A percentile compares a stretch with the other conserved stretches of the same genome.
Evolutionary conservation across 2,888 invertebrate genomes (phyloP).

Genomic region (Eupeodes latifasciatus): DNA sequence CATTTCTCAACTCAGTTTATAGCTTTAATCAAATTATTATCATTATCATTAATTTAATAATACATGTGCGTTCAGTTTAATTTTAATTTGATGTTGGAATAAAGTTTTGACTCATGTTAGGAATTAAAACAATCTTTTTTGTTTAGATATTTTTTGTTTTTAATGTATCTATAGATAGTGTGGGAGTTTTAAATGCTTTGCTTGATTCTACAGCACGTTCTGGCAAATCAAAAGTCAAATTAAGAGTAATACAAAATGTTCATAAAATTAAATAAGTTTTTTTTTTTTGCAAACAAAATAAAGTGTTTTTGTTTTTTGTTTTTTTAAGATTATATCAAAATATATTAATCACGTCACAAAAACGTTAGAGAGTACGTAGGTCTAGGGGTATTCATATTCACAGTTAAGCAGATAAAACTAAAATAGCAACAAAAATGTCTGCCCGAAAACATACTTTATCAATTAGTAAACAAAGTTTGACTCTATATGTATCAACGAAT

Average conservation of each 20-base stretch:
- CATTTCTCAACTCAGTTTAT: constrained; percentile 55
- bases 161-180: background rate
- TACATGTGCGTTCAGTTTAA: constrained; percentile 61
- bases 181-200: background rate
- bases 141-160: background rate
- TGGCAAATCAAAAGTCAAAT: constrained; percentile 1
- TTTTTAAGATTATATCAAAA: constrained; percentile 21
- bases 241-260: background rate
- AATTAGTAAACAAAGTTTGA: constrained; percentile 35
- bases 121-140: constrained; percentile 29
- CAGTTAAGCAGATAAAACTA: background rate
- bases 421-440: background rate
- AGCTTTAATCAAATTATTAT: constrained; percentile 62
- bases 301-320: constrained; percentile 12
- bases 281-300: background rate
- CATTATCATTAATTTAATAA: constrained; percentile 59
- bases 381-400: background rate
- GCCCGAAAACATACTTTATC: constrained; percentile 32
- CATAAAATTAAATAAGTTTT: background rate
- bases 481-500: background rate
- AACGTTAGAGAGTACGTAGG: background rate
- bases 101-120: constrained; percentile 23
- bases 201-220: constrained; percentile 20
- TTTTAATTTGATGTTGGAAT: constrained; percentile 30
- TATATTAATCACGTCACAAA: constrained; percentile 20